Evolutionary conservation across 2,888 invertebrate species (phyloP).

Genomic region (Rhimphoctona megacephalus): DNA sequence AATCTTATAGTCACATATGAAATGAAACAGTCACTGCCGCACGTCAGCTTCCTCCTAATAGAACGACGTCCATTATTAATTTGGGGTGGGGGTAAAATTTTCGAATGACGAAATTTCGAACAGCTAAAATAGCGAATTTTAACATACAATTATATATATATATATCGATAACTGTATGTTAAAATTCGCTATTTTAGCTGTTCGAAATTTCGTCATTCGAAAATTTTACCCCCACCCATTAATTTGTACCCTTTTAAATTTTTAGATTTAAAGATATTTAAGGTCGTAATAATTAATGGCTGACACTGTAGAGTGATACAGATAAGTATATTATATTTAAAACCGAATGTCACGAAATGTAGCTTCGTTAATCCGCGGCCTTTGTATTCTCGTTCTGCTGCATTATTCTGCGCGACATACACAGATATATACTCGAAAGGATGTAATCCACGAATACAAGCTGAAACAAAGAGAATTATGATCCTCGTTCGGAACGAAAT

Average conservation of each 20-base stretch:
- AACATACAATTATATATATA: too few relatives aligned
- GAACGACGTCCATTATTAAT: not conserved
- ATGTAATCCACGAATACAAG: slow-evolving; percentile 11
- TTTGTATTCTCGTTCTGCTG: slow-evolving; percentile 24
- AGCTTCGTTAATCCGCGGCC: slow-evolving; percentile 47
- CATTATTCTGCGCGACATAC: not conserved
- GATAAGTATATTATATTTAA: not conserved
- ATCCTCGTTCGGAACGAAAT: not conserved
- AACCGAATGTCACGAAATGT: slow-evolving; percentile 40
- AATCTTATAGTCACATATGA: not conserved
- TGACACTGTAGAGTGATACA: not conserved
- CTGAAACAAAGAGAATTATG: slow-evolving; percentile 5
- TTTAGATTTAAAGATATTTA: not conserved
- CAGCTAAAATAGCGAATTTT: too few relatives aligned
- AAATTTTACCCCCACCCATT: too few relatives aligned
- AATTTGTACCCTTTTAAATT: not conserved
- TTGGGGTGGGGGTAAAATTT: too few relatives aligned
- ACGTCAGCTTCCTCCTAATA: not conserved
- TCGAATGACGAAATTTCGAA: too few relatives aligned
- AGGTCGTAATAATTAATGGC: not conserved
- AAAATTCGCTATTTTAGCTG: too few relatives aligned
- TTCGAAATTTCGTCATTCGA: too few relatives aligned
- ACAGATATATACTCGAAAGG: not conserved
- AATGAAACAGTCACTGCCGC: too few relatives aligned
- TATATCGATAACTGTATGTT: too few relatives aligned